Conservation (phyloP, 2,113 vertebrate species). For the Ornithorhynchus anatinus region DNA sequence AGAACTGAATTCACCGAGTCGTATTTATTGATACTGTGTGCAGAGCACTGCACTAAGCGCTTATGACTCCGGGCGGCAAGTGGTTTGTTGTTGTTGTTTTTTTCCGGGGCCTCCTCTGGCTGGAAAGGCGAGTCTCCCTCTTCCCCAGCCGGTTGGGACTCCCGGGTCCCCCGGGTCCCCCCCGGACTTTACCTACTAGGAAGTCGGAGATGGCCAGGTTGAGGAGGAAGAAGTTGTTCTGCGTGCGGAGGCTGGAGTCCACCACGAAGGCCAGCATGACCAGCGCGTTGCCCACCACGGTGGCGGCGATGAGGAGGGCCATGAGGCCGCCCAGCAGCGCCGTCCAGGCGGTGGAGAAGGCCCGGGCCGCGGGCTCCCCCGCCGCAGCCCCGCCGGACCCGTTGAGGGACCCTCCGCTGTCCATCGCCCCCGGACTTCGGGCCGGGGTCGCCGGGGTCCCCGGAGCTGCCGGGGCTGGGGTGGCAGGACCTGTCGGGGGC, state of each 20-base stretch:
- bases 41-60: no score
- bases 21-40: no score
- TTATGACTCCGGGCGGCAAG: no score
- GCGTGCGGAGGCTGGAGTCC: slow-evolving; percentile 77
- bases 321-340: slow-evolving; percentile 69
- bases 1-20: no score
- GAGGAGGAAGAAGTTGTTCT: slow-evolving; percentile 80
- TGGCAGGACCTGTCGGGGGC: neutral
- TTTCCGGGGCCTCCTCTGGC: no score
- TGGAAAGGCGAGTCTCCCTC: no score
- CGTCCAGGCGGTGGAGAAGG: slow-evolving; percentile 64
- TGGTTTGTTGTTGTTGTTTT: no score
- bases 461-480: neutral
- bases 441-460: neutral
- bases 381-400: slow-evolving; percentile 30
- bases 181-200: slow-evolving; percentile 75
- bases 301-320: slow-evolving; percentile 72
- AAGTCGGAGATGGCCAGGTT: slow-evolving; percentile 81
- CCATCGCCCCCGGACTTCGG: slow-evolving; percentile 6
- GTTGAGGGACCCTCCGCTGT: slow-evolving; percentile 51
- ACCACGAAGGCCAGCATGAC: slow-evolving; percentile 77
- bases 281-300: slow-evolving; percentile 76
- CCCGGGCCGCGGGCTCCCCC: slow-evolving; percentile 31
- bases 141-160: no score
- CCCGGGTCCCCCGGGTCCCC: neutral